Conservation (phyloP, 2,113 vertebrate genomes). For the Anthoscopus minutus region DNA sequence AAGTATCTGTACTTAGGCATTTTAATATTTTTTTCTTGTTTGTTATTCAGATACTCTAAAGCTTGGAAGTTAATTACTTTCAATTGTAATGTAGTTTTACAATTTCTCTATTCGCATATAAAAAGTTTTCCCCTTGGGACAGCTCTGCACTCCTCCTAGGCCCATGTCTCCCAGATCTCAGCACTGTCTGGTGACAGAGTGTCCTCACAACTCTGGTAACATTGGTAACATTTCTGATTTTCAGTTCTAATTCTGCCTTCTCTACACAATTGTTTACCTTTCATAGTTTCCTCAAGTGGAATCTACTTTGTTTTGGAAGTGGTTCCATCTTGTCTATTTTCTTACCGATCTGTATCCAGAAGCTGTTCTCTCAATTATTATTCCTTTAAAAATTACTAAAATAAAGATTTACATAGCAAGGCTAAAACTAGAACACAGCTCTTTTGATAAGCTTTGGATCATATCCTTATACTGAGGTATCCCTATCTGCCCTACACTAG, state of each 20-base stretch:
- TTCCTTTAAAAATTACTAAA: neutral
- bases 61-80: neutral
- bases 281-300: neutral
- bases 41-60: neutral
- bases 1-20: neutral
- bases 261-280: neutral
- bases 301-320: neutral
- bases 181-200: neutral
- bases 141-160: neutral
- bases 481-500: neutral
- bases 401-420: neutral
- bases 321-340: neutral
- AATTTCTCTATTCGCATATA: neutral
- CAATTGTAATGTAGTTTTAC: neutral
- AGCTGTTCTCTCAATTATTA: neutral
- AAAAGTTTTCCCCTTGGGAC: neutral
- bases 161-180: neutral
- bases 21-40: neutral
- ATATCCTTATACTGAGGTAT: neutral
- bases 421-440: neutral
- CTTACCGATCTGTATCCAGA: neutral
- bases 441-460: neutral
- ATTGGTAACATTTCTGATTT: neutral
- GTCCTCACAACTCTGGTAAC: neutral
- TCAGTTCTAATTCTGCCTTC: neutral